Evolutionary conservation across 2,797 vertebrate genomes (phyloP).

Genomic region (Catamblyrhynchus diadema): DNA sequence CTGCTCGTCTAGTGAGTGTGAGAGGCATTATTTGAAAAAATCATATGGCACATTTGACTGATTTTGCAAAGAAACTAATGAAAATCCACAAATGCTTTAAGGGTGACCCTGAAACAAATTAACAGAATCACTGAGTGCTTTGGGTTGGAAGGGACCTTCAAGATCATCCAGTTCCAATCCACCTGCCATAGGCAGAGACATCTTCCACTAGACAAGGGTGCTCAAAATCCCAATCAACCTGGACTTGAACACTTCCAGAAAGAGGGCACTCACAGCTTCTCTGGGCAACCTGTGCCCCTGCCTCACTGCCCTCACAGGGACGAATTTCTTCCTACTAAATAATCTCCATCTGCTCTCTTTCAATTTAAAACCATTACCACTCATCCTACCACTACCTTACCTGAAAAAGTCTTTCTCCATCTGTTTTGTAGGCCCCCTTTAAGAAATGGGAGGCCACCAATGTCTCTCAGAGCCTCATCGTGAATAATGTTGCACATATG

Average conservation of each 20-base stretch:
- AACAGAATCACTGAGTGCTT: not conserved
- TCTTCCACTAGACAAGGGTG: not conserved
- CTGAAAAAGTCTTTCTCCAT: not conserved
- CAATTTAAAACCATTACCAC: not conserved
- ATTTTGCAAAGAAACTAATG: not conserved
- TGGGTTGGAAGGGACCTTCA: not conserved
- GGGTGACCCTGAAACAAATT: not conserved
- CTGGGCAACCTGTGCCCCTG: not conserved
- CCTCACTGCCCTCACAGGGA: not conserved
- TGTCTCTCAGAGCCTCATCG: not conserved
- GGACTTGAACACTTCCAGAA: not conserved
- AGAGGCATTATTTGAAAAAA: not conserved
- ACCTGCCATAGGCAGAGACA: not conserved
- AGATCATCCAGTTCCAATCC: not conserved
- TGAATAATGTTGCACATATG: not conserved
- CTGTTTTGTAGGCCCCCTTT: not conserved
- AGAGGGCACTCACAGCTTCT: not conserved
- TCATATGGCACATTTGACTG: not conserved
- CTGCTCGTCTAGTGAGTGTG: not conserved
- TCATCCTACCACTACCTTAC: not conserved
- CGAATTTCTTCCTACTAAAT: not conserved
- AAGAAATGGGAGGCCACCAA: not conserved
- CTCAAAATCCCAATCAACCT: not conserved
- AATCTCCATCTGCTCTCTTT: not conserved
- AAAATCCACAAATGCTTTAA: not conserved